Evolutionary conservation across 2,113 vertebrate genomes (phyloP).

Genomic region (Apteryx owenii): DNA sequence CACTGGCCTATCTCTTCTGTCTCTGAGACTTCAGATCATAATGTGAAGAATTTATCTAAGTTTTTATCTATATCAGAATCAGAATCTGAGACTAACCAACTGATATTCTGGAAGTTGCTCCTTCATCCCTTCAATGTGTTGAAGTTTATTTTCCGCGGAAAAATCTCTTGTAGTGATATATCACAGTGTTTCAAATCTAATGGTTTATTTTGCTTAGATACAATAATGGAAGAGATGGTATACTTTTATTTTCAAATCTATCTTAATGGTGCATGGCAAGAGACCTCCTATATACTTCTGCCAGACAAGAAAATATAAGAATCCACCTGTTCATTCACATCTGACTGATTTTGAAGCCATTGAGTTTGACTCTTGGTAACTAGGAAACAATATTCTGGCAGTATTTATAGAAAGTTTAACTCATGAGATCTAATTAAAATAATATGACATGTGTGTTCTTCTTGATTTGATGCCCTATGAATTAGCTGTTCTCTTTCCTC

Average conservation of each 20-base stretch:
- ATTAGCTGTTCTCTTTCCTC: conserved; percentile 37
- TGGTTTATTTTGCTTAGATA: not conserved
- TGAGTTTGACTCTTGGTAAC: not conserved
- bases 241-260: not conserved
- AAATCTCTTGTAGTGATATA: not conserved
- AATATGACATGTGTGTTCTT: conserved; percentile 39
- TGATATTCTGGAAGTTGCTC: not conserved
- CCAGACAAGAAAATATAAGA: not conserved
- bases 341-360: not conserved
- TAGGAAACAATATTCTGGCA: conserved; percentile 44
- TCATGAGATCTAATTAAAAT: conserved; percentile 78
- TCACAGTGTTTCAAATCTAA: not conserved
- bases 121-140: not conserved
- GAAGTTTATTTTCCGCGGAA: not conserved
- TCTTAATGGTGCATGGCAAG: not conserved
- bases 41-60: not conserved
- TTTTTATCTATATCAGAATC: not conserved
- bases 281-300: not conserved
- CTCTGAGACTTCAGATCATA: not conserved
- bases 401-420: conserved; percentile 45
- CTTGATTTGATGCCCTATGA: conserved; percentile 53
- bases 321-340: not conserved
- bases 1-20: accelerated
- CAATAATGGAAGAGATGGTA: not conserved
- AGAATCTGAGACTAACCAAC: not conserved